Evolutionary conservation across 1,140 invertebrate genomes (phyloP).

Genomic region (Oncopeltus fasciatus): DNA sequence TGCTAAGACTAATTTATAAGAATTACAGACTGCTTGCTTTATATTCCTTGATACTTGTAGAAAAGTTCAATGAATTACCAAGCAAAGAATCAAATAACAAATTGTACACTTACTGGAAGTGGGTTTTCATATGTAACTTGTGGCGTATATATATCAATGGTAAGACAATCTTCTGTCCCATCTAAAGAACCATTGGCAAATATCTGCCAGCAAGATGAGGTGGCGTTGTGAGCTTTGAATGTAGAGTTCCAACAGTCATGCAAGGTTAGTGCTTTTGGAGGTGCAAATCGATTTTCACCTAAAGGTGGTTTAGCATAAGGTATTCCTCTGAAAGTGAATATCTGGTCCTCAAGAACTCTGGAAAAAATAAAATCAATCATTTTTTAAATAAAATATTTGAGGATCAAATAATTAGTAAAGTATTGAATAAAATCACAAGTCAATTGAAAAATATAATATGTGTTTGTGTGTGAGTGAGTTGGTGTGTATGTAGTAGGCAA

Average conservation of each 20-base stretch:
- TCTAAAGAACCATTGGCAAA: slow-evolving; percentile 43
- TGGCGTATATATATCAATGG: slow-evolving; percentile 88
- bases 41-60: too few species aligned
- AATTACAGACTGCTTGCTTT: too few species aligned
- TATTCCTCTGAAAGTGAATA: slow-evolving; percentile 75
- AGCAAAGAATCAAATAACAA: not conserved
- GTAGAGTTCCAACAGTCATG: slow-evolving; percentile 69
- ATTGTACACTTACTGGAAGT: slow-evolving; percentile 19
- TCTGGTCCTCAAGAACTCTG: slow-evolving; percentile 54
- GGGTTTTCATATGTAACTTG: slow-evolving; percentile 19
- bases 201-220: slow-evolving; percentile 48
- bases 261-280: slow-evolving; percentile 60
- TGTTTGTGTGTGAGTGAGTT: too few species aligned
- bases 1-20: too few species aligned
- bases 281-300: slow-evolving; percentile 66
- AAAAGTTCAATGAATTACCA: too few species aligned
- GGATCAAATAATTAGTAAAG: too few species aligned
- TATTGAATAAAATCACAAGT: not conserved
- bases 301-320: slow-evolving; percentile 92
- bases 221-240: slow-evolving; percentile 47
- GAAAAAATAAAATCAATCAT: not conserved
- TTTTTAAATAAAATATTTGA: not conserved
- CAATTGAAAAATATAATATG: not conserved
- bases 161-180: slow-evolving; percentile 83
- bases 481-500: too few species aligned